phyloP scores from a whole-genome alignment of 23 tunicate species.

The Clavelina lepadiformis region DNA sequence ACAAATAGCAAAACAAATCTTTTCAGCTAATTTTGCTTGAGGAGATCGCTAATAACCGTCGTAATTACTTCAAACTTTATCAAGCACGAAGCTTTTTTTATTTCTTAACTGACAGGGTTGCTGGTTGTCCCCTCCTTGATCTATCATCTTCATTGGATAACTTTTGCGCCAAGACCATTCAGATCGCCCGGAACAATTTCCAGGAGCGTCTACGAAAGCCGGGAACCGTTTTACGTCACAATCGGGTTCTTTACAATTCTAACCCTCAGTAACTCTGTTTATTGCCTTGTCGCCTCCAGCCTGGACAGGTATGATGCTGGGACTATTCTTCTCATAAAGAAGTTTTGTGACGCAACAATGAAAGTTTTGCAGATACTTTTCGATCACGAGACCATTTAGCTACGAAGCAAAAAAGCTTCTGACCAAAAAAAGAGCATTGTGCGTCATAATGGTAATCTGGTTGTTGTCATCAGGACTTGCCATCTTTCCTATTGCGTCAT shows the following conservation, averaged over 20 bases:
- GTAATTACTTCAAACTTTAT: too few species aligned
- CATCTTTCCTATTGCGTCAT: constrained; percentile 16
- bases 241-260: constrained; percentile 20
- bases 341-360: neutral
- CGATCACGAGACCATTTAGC: constrained; percentile 15
- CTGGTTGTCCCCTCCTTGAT: constrained; percentile 8
- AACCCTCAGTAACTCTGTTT: constrained; percentile 12
- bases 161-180: constrained; percentile 1
- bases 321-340: neutral
- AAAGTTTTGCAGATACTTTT: constrained; percentile 13
- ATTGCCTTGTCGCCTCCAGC: constrained; percentile 18
- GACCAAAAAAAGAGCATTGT: constrained; percentile 1
- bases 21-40: too few species aligned
- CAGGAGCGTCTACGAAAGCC: neutral
- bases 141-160: constrained; percentile 7
- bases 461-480: constrained; percentile 7
- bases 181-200: neutral
- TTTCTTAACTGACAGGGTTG: constrained; percentile 1
- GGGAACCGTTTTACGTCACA: neutral
- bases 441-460: constrained; percentile 10
- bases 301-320: constrained; percentile 12
- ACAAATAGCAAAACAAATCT: too few species aligned
- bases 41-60: too few species aligned
- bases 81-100: neutral
- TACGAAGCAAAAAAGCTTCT: constrained; percentile 20